Conservation (phyloP, 2,797 vertebrate species). For the Peromyscus melanophrys region DNA sequence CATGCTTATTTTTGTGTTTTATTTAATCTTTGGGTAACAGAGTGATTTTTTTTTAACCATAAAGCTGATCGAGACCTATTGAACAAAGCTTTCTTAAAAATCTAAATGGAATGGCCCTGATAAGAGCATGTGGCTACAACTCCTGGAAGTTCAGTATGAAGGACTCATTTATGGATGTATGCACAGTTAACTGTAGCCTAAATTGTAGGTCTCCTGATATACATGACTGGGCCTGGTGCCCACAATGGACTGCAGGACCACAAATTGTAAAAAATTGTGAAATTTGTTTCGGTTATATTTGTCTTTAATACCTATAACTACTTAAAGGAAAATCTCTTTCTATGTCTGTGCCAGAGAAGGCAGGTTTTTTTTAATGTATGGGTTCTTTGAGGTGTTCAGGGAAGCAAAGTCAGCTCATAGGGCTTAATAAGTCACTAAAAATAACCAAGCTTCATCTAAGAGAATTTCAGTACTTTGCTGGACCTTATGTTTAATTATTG, state of each 20-base stretch:
- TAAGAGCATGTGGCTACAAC: neutral
- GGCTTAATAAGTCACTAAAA: neutral
- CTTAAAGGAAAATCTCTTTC: neutral
- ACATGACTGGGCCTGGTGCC: neutral
- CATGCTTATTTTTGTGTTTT: neutral
- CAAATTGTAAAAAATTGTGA: neutral
- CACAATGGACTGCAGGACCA: neutral
- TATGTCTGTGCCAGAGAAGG: neutral
- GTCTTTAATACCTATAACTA: neutral
- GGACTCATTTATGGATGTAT: neutral
- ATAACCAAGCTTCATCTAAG: neutral
- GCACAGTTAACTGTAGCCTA: neutral
- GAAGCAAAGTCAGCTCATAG: neutral
- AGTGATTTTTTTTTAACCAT: neutral
- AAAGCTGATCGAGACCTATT: neutral
- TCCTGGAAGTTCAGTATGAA: neutral
- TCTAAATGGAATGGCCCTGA: neutral
- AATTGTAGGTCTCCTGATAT: neutral
- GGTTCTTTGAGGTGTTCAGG: neutral
- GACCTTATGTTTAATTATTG: neutral
- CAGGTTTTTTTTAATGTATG: neutral
- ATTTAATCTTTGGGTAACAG: conserved; percentile 7
- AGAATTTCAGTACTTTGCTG: neutral
- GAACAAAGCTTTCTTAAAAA: neutral
- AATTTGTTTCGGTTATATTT: neutral